Conservation (phyloP, 1,140 invertebrate species). For the Drosophila pectinifera region DNA sequence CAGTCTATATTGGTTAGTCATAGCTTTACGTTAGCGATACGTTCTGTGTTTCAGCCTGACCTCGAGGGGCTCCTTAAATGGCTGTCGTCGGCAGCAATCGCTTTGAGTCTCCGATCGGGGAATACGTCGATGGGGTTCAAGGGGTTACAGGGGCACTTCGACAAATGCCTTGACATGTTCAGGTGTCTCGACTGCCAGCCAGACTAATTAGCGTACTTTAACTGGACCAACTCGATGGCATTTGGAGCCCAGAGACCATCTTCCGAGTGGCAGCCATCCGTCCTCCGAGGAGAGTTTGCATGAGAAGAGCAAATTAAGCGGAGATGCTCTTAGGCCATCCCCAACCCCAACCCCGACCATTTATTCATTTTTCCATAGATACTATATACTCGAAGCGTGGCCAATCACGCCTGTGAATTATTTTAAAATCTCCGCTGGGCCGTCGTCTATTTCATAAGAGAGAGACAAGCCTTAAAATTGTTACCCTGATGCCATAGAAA, state of each 20-base stretch:
- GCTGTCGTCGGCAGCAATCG: slow-evolving; percentile 58
- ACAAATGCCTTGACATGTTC: slow-evolving; percentile 78
- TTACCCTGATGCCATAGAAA: slow-evolving; percentile 63
- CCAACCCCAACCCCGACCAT: neutral
- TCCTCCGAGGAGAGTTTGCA: slow-evolving; percentile 33
- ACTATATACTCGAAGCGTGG: slow-evolving; percentile 50
- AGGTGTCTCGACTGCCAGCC: slow-evolving; percentile 48
- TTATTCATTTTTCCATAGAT: slow-evolving; percentile 26
- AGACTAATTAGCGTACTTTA: slow-evolving; percentile 73
- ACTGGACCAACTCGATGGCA: slow-evolving; percentile 57
- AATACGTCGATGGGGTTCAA: neutral
- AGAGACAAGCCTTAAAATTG: slow-evolving; percentile 67
- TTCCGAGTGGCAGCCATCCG: slow-evolving; percentile 5
- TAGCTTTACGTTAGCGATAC: slow-evolving; percentile 19
- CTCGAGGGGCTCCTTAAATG: slow-evolving; percentile 68
- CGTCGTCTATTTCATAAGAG: slow-evolving; percentile 54
- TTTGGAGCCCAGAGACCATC: slow-evolving; percentile 47
- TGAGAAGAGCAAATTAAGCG: slow-evolving; percentile 46
- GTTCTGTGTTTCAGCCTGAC: slow-evolving; percentile 36
- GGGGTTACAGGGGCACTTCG: slow-evolving; percentile 34
- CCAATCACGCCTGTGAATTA: slow-evolving; percentile 69
- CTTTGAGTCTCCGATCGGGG: slow-evolving; percentile 39
- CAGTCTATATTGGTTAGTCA: slow-evolving; percentile 54
- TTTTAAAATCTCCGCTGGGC: slow-evolving; percentile 56
- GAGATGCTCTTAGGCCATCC: slow-evolving; percentile 1